Evolutionary conservation across 2,113 vertebrate genomes (phyloP).

Genomic region (Eretmochelys imbricata): DNA sequence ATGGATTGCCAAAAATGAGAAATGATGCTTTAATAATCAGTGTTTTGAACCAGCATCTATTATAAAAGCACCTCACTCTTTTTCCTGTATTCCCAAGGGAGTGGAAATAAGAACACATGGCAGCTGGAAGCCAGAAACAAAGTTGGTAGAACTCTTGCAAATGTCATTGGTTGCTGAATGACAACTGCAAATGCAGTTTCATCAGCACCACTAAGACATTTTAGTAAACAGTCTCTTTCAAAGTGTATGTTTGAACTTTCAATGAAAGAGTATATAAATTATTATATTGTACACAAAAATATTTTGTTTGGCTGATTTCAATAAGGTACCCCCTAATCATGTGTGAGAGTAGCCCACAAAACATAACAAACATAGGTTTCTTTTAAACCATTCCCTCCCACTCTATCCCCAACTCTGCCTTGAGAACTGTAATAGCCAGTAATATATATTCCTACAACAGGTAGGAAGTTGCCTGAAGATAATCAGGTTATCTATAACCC

Average conservation of each 20-base stretch:
- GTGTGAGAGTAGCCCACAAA: background rate
- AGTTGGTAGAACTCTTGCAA: slow-evolving; percentile 42
- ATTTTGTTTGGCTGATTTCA: background rate
- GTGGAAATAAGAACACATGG: slow-evolving; percentile 18
- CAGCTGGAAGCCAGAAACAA: slow-evolving; percentile 40
- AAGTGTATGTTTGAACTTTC: background rate
- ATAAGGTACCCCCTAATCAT: background rate
- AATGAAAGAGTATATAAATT: background rate
- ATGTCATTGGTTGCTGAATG: background rate
- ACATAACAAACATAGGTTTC: slow-evolving; percentile 3
- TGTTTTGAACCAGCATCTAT: slow-evolving; percentile 60
- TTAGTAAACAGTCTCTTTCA: slow-evolving; percentile 9
- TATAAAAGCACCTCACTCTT: slow-evolving; percentile 26
- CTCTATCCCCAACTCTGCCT: background rate
- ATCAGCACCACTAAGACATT: slow-evolving; percentile 36
- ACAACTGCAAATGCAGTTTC: slow-evolving; percentile 21
- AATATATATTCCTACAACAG: background rate
- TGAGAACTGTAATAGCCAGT: slow-evolving; percentile 5
- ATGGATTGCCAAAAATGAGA: slow-evolving; percentile 68
- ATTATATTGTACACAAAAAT: background rate
- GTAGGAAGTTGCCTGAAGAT: background rate
- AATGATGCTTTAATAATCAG: slow-evolving; percentile 67
- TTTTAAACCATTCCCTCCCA: background rate
- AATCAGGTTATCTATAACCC: background rate
- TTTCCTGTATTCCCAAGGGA: slow-evolving; percentile 30